Conservation (phyloP, 2,888 invertebrate genomes). For the Macrostomum cliftonense region DNA sequence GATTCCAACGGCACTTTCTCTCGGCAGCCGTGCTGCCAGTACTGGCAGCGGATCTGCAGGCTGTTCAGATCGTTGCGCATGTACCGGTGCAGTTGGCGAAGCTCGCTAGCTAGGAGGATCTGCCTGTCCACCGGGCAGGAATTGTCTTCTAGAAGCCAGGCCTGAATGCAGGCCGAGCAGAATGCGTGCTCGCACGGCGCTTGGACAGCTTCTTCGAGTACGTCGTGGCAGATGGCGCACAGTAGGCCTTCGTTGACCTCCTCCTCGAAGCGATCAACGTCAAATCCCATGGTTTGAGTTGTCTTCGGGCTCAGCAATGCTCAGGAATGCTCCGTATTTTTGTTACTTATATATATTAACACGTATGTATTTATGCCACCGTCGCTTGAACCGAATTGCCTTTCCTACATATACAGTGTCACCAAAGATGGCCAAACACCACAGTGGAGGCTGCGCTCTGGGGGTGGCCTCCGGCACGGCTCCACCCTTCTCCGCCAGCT, state of each 20-base stretch:
- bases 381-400: too few relatives aligned
- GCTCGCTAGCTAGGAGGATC: constrained; percentile 15
- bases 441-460: too few relatives aligned
- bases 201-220: constrained; percentile 23
- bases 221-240: constrained; percentile 24
- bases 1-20: constrained; percentile 17
- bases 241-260: constrained; percentile 47
- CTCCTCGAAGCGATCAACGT: constrained; percentile 74
- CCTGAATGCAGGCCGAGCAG: constrained; percentile 22
- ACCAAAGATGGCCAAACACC: too few relatives aligned
- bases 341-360: too few relatives aligned
- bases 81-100: constrained; percentile 20
- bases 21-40: constrained; percentile 17
- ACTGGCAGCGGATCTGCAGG: constrained; percentile 19
- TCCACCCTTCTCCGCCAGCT: too few relatives aligned
- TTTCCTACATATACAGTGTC: too few relatives aligned
- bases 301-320: too few relatives aligned
- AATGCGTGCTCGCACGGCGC: constrained; percentile 29
- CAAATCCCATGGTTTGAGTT: constrained; percentile 60
- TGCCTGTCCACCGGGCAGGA: constrained; percentile 24
- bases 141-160: constrained; percentile 22
- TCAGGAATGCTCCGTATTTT: too few relatives aligned
- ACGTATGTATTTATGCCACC: too few relatives aligned
- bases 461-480: too few relatives aligned
- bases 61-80: constrained; percentile 22